A percentile compares a stretch with the other conserved stretches of the same genome.
Conservation (phyloP, 2,888 invertebrate genomes). For the Cryptophagus acutangulus region DNA sequence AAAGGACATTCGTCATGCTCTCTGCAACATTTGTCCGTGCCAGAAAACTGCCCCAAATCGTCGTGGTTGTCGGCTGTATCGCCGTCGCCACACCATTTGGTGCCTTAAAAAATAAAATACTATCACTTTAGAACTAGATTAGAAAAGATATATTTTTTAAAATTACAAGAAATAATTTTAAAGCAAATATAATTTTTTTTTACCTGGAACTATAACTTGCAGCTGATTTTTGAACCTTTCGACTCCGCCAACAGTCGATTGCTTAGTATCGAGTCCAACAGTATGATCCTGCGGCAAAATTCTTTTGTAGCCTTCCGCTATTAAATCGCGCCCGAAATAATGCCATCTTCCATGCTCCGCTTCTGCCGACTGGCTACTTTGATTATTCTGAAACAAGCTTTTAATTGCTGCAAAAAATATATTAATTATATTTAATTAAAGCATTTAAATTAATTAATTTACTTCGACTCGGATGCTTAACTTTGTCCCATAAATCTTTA, state of each 20-base stretch:
- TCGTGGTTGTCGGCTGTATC: slow-evolving; percentile 54
- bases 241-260: slow-evolving; percentile 51
- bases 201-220: slow-evolving; percentile 38
- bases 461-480: no score
- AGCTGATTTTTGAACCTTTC: slow-evolving; percentile 53
- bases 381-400: no score
- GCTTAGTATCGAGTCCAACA: slow-evolving; percentile 60
- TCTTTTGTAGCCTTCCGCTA: no score
- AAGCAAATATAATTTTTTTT: neutral
- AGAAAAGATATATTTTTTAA: no score
- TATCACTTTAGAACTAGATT: no score
- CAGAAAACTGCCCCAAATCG: slow-evolving; percentile 60
- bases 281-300: slow-evolving; percentile 31
- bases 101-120: slow-evolving; percentile 49
- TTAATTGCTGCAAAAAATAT: no score
- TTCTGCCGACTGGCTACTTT: no score
- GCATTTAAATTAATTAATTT: no score
- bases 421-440: no score
- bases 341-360: slow-evolving; percentile 14
- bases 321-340: slow-evolving; percentile 13
- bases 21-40: slow-evolving; percentile 65
- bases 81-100: slow-evolving; percentile 72
- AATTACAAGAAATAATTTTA: no score
- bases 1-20: slow-evolving; percentile 65
- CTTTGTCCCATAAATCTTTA: no score